Percentiles rank a stretch among this genome's conserved stretches.
These are phyloP conservation scores for Aplysina aerophoba DNA, from an alignment of 37 sponge, comb jelly and placozoan species.

Conservation along the genomic window DNA sequence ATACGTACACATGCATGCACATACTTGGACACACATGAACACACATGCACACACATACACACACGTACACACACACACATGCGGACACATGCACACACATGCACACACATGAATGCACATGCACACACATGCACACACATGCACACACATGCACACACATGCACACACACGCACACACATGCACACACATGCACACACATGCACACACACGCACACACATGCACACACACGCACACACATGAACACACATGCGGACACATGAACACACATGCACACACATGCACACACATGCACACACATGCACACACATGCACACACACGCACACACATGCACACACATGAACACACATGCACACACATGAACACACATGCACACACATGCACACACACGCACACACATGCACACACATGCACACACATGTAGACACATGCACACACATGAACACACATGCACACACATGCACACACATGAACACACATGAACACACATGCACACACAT, in stretches of 20 bases:
- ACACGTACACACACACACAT: slow-evolving; percentile 32
- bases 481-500: slow-evolving; percentile 10
- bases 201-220: not conserved
- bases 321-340: too few species aligned
- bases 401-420: slow-evolving; percentile 2
- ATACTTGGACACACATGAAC: not conserved
- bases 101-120: not conserved
- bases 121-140: not conserved
- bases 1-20: not conserved
- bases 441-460: not conserved
- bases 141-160: slow-evolving; percentile 14
- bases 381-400: slow-evolving; percentile 18
- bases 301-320: slow-evolving; percentile 18
- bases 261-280: slow-evolving; percentile 10
- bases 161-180: slow-evolving; percentile 7
- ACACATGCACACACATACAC: not conserved
- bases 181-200: slow-evolving; percentile 18
- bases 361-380: not conserved
- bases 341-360: not conserved
- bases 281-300: slow-evolving; percentile 2
- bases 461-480: not conserved
- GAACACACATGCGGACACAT: not conserved
- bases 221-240: not conserved
- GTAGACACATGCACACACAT: not conserved
- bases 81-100: too few species aligned